These are phyloP conservation scores for Vidua macroura DNA, from an alignment of 2,113 vertebrate species.

Conservation along the genomic window DNA sequence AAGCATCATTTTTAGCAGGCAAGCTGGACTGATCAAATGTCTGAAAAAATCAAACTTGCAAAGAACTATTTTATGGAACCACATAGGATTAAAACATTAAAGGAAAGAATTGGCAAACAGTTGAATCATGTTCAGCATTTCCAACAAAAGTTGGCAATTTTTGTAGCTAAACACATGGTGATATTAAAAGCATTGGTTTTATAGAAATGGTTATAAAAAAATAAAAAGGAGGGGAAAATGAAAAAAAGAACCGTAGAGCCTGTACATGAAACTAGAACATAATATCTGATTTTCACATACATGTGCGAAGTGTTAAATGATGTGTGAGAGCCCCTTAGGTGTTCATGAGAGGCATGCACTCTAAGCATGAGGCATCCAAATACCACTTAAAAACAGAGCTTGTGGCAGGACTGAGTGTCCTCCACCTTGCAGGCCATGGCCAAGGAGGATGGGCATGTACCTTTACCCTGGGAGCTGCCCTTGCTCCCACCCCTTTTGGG, in stretches of 20 bases:
- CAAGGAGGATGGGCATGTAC: background rate
- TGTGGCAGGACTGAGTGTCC: background rate
- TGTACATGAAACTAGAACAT: background rate
- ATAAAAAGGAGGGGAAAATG: background rate
- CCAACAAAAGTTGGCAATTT: background rate
- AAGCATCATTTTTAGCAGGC: constrained; percentile 40
- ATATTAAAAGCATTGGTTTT: background rate
- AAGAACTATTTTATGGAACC: background rate
- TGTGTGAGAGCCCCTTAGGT: background rate
- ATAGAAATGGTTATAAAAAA: background rate
- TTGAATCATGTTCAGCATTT: background rate
- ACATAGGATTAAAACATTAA: background rate
- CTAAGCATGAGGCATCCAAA: background rate
- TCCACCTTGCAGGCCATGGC: background rate
- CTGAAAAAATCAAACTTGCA: background rate
- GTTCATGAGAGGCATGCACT: fast-evolving
- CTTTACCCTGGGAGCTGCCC: background rate
- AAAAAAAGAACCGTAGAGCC: background rate
- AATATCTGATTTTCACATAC: background rate
- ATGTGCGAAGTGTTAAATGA: fast-evolving
- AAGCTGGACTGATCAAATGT: background rate
- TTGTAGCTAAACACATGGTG: background rate
- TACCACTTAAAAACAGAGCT: background rate
- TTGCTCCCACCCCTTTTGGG: background rate
- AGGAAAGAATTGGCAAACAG: background rate